phyloP scores from a whole-genome alignment of 2,113 vertebrate species.

The Mus musculus region GRCm39 chr7:73917001-73917500 shows the following conservation, averaged over 20 bases:
- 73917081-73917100: background rate
- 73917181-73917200: background rate
- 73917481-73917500: background rate
- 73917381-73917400: slow-evolving; percentile 44
- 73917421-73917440: background rate
- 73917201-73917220: background rate
- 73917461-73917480: background rate
- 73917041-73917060: background rate
- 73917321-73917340: background rate
- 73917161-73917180: background rate
- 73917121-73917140: background rate
- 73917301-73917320: background rate
- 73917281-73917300: background rate
- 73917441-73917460: background rate
- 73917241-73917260: background rate
- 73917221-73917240: background rate
- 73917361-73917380: slow-evolving; percentile 14
- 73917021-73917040: background rate
- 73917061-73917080: background rate
- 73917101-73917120: background rate
- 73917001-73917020: background rate
- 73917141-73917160: background rate
- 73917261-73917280: background rate
- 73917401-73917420: background rate
- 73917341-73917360: background rate